Evolutionary conservation across 2,888 invertebrate genomes (phyloP).

Genomic region (Chrysomela aeneicollis): DNA sequence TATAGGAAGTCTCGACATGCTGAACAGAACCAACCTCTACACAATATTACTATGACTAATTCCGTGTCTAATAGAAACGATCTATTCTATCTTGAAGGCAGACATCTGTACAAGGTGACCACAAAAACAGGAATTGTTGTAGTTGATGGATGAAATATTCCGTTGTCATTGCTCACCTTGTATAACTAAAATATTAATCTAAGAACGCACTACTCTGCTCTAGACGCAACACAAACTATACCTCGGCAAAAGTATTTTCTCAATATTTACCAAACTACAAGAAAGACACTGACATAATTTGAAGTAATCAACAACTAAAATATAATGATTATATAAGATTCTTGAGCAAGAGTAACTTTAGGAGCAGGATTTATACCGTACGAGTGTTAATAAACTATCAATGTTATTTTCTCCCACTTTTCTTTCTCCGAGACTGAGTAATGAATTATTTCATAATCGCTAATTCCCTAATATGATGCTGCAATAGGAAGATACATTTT

Average conservation of each 20-base stretch:
- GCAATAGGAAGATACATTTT: too few relatives aligned
- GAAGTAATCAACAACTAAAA: too few relatives aligned
- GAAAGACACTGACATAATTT: not conserved
- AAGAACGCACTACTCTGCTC: conserved; percentile 49
- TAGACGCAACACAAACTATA: conserved; percentile 60
- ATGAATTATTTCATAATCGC: too few relatives aligned
- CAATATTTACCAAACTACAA: conserved; percentile 30
- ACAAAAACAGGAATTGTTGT: conserved; percentile 13
- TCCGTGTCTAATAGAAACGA: conserved; percentile 29
- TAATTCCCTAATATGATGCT: too few relatives aligned
- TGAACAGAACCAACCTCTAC: conserved; percentile 47
- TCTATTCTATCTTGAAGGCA: conserved; percentile 47
- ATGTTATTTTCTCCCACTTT: too few relatives aligned
- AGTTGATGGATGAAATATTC: not conserved
- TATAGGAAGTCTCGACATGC: conserved; percentile 28
- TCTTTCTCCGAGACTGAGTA: too few relatives aligned
- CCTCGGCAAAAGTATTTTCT: conserved; percentile 53
- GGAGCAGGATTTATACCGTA: too few relatives aligned
- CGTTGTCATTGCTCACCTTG: conserved; percentile 5
- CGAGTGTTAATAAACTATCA: too few relatives aligned
- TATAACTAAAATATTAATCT: conserved; percentile 30
- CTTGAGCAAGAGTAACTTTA: too few relatives aligned
- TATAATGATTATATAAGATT: too few relatives aligned
- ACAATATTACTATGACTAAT: conserved; percentile 45
- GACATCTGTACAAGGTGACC: conserved; percentile 29